Evolutionary conservation across 2,113 vertebrate species (phyloP), one percentile per base, ranked within the genome.

Genomic region (Lepisosteus oculatus): DNA sequence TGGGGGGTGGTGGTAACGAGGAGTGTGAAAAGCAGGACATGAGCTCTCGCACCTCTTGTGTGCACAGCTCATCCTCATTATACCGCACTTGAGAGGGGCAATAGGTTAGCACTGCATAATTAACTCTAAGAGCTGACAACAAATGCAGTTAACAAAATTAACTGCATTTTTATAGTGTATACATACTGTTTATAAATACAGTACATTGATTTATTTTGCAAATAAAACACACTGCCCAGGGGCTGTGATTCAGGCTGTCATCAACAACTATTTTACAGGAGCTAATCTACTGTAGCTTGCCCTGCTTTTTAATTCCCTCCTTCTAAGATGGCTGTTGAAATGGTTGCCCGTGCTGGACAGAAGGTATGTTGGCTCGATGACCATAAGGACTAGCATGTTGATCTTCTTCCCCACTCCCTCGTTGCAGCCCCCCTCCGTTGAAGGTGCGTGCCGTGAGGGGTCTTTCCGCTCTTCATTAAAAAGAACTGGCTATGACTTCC

Each of bases 381-480:
- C 29, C 29, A 29, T 29, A 29, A 29, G 29, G 7, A 44, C 66
- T 61, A 56, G 12, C 6, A 6, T 43, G 3, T 61, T 61, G 15
- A 17, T 74, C 61, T 3, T 17, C 17, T 59, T 71, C 42, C 68
- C n/a, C 45, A 9, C 45, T 47, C 55, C 67, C 45, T 14, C 41
- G 43, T 70, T 62, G 17, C 59, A 45, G 12, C n/a, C 4, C 9
- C 15, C 17, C 3, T 3, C 42, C 44, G 11, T 68, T n/a, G 6
- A 54, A 51, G 6, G 57, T 6, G 51, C 55, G 59, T n/a, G 47
- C 67, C 59, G 71, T 55, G 45, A 56, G 71, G 65, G 29, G 42
- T 51, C 11, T 68, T 70, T 42, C 56, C 9, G 55, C 41, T 67
- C 70, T 66, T 69, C 5, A 65, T 74, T 70, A 55, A 72, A 70